Evolutionary conservation across 2,888 invertebrate genomes (phyloP).

Genomic region (Steinernema hermaphroditum): DNA sequence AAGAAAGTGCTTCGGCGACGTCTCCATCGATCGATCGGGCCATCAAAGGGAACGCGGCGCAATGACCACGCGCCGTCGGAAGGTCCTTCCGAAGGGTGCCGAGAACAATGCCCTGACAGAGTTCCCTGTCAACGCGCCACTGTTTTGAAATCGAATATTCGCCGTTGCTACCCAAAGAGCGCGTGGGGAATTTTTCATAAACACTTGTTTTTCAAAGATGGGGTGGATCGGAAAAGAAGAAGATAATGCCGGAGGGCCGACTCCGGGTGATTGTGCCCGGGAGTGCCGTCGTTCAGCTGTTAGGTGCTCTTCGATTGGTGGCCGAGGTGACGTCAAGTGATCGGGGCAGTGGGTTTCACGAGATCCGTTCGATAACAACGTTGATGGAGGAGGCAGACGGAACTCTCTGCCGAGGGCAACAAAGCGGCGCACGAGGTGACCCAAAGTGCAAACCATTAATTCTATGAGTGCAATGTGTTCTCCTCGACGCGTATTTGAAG

Average conservation of each 20-base stretch:
- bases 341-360: not conserved
- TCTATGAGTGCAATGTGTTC: not conserved
- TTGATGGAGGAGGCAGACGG: not conserved
- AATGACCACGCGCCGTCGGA: too few species aligned
- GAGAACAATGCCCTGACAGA: not conserved
- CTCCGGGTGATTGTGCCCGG: too few species aligned
- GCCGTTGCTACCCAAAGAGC: too few species aligned
- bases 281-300: conserved; percentile 15
- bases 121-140: not conserved
- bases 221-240: too few species aligned
- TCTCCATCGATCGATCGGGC: conserved; percentile 27
- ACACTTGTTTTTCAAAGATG: too few species aligned
- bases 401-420: not conserved
- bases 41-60: not conserved
- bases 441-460: conserved; percentile 24
- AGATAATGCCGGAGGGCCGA: too few species aligned
- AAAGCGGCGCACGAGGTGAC: not conserved
- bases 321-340: conserved; percentile 13
- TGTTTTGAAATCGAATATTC: conserved; percentile 13
- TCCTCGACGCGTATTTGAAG: not conserved
- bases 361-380: not conserved
- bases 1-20: not conserved
- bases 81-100: too few species aligned
- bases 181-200: too few species aligned
- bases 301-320: conserved; percentile 22